Percentiles rank a stretch among this genome's conserved stretches.
Evolutionary conservation across 2,113 vertebrate species (phyloP).

Genomic region (Edolisoma coerulescens): DNA sequence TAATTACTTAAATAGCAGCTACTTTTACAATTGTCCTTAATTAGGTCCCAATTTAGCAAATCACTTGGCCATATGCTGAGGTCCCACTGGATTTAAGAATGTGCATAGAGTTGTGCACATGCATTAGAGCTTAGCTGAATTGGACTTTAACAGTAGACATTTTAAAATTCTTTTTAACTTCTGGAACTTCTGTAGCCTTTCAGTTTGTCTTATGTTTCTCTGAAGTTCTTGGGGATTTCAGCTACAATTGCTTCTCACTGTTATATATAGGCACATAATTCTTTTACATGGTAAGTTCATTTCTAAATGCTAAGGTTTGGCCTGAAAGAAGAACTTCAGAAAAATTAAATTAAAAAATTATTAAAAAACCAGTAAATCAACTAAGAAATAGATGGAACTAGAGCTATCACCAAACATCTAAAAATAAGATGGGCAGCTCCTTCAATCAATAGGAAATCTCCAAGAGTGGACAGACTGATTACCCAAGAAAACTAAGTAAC

Average conservation of each 20-base stretch:
- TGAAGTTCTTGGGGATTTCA: background rate
- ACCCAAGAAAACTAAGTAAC: background rate
- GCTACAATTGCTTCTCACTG: background rate
- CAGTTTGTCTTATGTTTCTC: background rate
- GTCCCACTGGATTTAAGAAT: slow-evolving; percentile 8
- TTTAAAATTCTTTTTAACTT: background rate
- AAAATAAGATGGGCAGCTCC: background rate
- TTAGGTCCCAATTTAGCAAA: slow-evolving; percentile 60
- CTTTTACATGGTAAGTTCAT: background rate
- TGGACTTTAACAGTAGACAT: background rate
- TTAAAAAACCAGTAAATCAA: background rate
- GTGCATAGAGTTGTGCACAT: background rate
- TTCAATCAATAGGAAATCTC: background rate
- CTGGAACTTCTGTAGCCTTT: background rate
- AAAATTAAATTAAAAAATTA: background rate
- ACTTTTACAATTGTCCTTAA: slow-evolving; percentile 60
- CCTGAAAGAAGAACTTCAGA: background rate
- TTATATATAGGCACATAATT: background rate
- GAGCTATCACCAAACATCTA: background rate
- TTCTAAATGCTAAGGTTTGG: background rate
- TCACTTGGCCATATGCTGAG: slow-evolving; percentile 55
- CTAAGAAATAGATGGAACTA: background rate
- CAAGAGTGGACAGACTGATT: background rate
- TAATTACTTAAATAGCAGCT: slow-evolving; percentile 39
- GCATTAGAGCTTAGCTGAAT: background rate